Evolutionary conservation across 2,888 invertebrate species (phyloP), one percentile per base, ranked within the genome.

Genomic region (Pseudanteris insignis): DNA sequence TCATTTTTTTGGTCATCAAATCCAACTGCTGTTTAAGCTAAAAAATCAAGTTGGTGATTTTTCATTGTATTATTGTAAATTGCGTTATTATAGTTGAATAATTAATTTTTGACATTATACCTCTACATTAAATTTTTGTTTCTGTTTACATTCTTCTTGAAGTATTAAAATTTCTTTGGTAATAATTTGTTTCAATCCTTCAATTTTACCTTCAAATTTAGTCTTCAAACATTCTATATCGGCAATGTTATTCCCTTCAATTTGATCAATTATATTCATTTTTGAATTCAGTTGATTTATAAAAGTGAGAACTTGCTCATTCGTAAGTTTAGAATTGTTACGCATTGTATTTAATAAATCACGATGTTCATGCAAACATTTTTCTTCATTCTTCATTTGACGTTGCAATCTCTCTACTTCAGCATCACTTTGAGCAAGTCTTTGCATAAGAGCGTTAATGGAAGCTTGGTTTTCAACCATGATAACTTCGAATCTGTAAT

Each of bases 381-480:
- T 63, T 48, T 75, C 74, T 2, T 70, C 67, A 2, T 55, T 66
- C 43, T 74, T 70, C n/a, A 78, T 41, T 36, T 77, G 74, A 2
- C 60, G 50, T 28, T 69, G 77, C 2, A 79, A 57, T 46, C 73
- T 69, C 44, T 79, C 78, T 1, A 78, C 73, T 59, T 78, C 78
- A 2, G 70, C 67, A 12, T 74, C 70, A 37, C 77, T 78, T 48
- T 78, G 74, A 0, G 69, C 70, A 2, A 78, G 58, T 30, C 75
- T 67, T 29, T 69, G 67, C n/a, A 70, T 70, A 1, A 79, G 54
- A 0, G 77, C 78, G 15, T 69, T 69, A 10, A 79, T 72, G 0
- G 78, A 72, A 13, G 77, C 74, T 55, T 78, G 77, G 65, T 78
- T 78, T 53, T 77, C 78, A 0, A 73, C 69, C 74, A 77, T 78